Conservation (phyloP, 2,888 invertebrate genomes). For the Elaeidobius kamerunicus region DNA sequence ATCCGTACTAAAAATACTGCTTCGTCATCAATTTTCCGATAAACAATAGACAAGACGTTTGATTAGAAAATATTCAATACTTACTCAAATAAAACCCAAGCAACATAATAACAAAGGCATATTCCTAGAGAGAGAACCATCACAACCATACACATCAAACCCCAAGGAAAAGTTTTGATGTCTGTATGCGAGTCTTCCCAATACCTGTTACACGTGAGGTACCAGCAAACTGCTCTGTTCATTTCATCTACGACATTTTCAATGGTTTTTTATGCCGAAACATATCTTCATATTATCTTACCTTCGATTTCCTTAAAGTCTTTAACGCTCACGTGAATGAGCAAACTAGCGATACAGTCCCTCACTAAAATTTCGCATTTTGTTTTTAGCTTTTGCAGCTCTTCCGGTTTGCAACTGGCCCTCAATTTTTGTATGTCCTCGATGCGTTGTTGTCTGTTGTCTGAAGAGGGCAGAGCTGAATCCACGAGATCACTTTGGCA, state of each 20-base stretch:
- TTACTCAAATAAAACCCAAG: slow-evolving; percentile 92
- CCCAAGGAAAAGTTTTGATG: slow-evolving; percentile 79
- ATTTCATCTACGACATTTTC: slow-evolving; percentile 76
- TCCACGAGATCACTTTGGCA: slow-evolving; percentile 67
- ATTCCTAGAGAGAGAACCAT: slow-evolving; percentile 79
- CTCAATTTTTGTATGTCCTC: slow-evolving; percentile 68
- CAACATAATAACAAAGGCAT: slow-evolving; percentile 88
- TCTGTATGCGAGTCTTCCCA: slow-evolving; percentile 81
- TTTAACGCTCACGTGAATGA: slow-evolving; percentile 75
- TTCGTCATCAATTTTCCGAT: no score
- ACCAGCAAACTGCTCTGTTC: slow-evolving; percentile 88
- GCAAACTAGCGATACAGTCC: slow-evolving; percentile 77
- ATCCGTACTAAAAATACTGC: slow-evolving; percentile 56
- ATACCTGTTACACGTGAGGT: slow-evolving; percentile 86
- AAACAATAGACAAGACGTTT: no score
- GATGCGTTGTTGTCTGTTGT: slow-evolving; percentile 64
- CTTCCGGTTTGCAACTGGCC: slow-evolving; percentile 78
- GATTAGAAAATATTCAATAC: no score
- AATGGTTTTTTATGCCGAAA: no score
- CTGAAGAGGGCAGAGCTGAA: slow-evolving; percentile 64
- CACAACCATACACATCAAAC: slow-evolving; percentile 70
- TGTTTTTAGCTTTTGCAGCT: slow-evolving; percentile 66
- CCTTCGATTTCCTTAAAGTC: slow-evolving; percentile 87
- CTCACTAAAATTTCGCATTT: slow-evolving; percentile 64
- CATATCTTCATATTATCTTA: no score